Evolutionary conservation across 2,888 invertebrate genomes (phyloP), one percentile per base, ranked within the genome.

Genomic region (Macrosiphum euphorbiae): DNA sequence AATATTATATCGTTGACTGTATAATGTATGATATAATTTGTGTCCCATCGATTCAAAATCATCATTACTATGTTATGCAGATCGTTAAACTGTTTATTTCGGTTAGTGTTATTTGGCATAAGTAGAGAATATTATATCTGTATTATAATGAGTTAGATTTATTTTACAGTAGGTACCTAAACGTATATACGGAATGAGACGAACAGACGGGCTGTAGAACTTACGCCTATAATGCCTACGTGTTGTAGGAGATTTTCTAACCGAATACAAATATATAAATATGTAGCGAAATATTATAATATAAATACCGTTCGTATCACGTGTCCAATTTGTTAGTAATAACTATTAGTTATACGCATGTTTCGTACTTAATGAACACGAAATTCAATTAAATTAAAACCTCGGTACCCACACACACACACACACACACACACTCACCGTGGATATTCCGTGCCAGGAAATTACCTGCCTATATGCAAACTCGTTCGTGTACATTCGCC

Each of bases 341-440:
- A 90, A 13, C 47, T 61, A 61, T 5, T 55, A 55, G 55, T 55
- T n/a, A 20, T 67, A 35, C n/a, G n/a, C 67, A 28, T 24, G 89
- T 61, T 47, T 61, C n/a, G 47, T 90, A 52, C 78, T 78, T 52
- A 50, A 90, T 78, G 90, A 52, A 90, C 52, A 26, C 78, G 90
- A 52, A 90, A 78, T 90, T 78, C 50, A 52, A 90, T 90, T 84
- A 50, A 90, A 90, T 78, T 26, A 50, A 90, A 90, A 90, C 52
- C 90, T 26, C 78, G 13, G 35, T 26, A 35, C n/a, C n/a, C n/a
- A n/a, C n/a, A 44, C 44, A 44, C 44, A 44, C 86, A 47, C 50
- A 24, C 50, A n/a, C 50, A n/a, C n/a, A 24, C 47, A 47, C 50
- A 13, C 24, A 85, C 3, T 28, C 86, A 28, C 16, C 16, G 28